A percentile compares a stretch with the other conserved stretches of the same genome.
Evolutionary conservation across 2,797 vertebrate species (phyloP).

Genomic region (Betta splendens): DNA sequence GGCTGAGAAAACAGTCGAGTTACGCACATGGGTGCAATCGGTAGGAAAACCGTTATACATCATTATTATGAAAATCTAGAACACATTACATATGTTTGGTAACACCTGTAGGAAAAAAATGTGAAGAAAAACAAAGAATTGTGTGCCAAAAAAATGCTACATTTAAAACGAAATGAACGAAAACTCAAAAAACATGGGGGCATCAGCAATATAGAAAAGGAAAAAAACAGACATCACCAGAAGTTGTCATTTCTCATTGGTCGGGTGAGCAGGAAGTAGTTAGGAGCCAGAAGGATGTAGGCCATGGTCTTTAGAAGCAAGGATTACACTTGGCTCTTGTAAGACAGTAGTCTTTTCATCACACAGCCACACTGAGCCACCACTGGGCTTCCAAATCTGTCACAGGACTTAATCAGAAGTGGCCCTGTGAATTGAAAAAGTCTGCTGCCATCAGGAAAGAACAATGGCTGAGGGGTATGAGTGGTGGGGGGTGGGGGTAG

Average conservation of each 20-base stretch:
- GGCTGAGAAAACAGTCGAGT: constrained; percentile 73
- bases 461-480: constrained; percentile 27
- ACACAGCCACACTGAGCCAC: constrained; percentile 62
- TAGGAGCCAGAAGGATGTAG: constrained; percentile 56
- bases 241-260: constrained; percentile 41
- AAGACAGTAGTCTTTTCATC: constrained; percentile 73
- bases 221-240: constrained; percentile 32
- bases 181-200: constrained; percentile 6
- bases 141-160: not conserved
- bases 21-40: constrained; percentile 65
- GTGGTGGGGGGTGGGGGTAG: not conserved
- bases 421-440: constrained; percentile 77
- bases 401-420: constrained; percentile 72
- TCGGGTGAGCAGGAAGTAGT: constrained; percentile 48
- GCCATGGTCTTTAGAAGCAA: constrained; percentile 55
- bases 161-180: no score
- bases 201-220: constrained; percentile 6
- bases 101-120: no score
- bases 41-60: constrained; percentile 65
- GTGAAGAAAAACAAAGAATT: no score
- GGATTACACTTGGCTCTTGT: constrained; percentile 72
- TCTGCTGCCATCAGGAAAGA: constrained; percentile 62
- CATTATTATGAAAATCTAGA: constrained; percentile 41
- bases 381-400: constrained; percentile 73
- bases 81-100: no score